These are phyloP conservation scores for Orchesella cincta DNA, from an alignment of 1,140 invertebrate genomes.

Conservation along the genomic window DNA sequence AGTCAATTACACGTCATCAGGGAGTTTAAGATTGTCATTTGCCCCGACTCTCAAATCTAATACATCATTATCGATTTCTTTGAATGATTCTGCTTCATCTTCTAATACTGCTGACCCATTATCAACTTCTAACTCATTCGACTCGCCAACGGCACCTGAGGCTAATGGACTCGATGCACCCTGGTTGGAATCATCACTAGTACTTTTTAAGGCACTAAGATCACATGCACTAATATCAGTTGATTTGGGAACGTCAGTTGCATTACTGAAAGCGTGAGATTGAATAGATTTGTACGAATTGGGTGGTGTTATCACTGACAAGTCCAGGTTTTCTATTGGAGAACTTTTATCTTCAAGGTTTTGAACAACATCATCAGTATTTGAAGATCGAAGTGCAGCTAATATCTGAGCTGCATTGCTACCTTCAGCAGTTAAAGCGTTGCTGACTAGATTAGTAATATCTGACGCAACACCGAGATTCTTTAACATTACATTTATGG, in stretches of 20 bases:
- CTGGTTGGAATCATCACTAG: too few relatives aligned
- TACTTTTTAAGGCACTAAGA: not conserved
- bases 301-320: too few relatives aligned
- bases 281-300: too few relatives aligned
- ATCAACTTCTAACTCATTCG: not conserved
- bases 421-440: too few relatives aligned
- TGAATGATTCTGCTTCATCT: not conserved
- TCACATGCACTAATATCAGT: not conserved
- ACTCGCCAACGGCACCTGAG: not conserved
- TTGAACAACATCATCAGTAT: not conserved
- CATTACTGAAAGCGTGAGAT: not conserved
- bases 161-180: not conserved
- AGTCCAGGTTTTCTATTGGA: not conserved
- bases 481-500: slow-evolving; percentile 3
- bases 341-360: too few relatives aligned
- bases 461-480: not conserved
- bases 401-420: too few relatives aligned
- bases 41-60: not conserved
- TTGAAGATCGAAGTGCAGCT: too few relatives aligned
- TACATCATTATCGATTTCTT: not conserved
- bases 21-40: not conserved
- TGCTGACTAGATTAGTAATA: not conserved
- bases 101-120: not conserved
- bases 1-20: too few relatives aligned
- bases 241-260: not conserved